Conservation (phyloP, 2,797 vertebrate genomes). For the Phoxinus dragarum region DNA sequence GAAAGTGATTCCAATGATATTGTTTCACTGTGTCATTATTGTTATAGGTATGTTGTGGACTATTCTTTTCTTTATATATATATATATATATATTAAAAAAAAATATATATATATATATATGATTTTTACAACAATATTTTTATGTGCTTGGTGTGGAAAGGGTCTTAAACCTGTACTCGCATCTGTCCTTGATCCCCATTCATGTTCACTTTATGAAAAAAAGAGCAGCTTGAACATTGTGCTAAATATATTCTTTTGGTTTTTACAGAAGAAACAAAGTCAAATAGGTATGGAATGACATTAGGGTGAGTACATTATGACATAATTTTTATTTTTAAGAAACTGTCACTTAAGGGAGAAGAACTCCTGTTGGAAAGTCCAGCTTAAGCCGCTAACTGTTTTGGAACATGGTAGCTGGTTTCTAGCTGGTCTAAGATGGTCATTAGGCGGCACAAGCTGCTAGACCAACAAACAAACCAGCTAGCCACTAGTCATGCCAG, state of each 20-base stretch:
- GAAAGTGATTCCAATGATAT: neutral
- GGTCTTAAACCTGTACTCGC: neutral
- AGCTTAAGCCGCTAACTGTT: conserved; percentile 5
- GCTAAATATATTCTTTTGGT: neutral
- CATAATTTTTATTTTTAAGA: neutral
- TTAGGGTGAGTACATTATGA: neutral
- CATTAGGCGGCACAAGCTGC: conserved; percentile 14
- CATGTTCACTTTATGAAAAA: neutral
- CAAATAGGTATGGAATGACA: neutral
- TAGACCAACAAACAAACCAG: conserved; percentile 30
- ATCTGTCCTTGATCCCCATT: neutral
- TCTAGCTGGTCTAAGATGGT: conserved; percentile 21
- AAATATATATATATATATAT: too few species aligned
- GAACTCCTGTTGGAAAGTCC: neutral
- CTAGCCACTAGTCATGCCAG: neutral
- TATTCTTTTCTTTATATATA: neutral
- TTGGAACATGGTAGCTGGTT: conserved; percentile 19
- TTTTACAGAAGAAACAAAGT: neutral
- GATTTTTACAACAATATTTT: neutral
- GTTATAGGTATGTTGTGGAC: neutral
- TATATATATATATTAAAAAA: too few species aligned
- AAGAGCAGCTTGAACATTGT: neutral
- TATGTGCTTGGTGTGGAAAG: neutral
- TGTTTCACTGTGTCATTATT: neutral
- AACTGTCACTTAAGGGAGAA: neutral